Base-by-base conservation (phyloP, 92 coral and sea anemone species). In the Porites divaricata region DNA sequence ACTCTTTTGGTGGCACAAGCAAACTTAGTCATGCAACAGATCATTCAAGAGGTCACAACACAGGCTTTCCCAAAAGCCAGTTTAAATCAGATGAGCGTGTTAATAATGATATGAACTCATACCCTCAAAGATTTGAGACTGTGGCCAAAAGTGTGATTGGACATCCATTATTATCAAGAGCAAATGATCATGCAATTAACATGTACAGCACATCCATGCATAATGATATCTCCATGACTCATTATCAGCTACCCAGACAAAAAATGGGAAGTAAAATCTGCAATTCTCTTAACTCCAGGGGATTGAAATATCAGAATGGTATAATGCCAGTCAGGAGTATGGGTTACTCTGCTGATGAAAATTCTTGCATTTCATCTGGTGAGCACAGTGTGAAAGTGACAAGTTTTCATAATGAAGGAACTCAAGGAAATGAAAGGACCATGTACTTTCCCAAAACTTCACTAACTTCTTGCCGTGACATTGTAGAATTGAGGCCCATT, bases 401-500 rank as follows among this genome's bases (percentile, higher is more conserved):
- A 67, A 57, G 9, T 68, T 53, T 70, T 68, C 76, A 53, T 4
- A 54, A 12, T 11, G 77, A 51, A 12, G 61, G 58, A 72, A 52
- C 12, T 72, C 79, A 45, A 64, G n/a, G 17, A 62, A 12, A 72
- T 21, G 8, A 23, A 11, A 62, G 15, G 62, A 59, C 23, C 14
- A 2, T 24, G 21, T 41, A 51, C 62, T 15, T 73, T 72, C 49
- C 77, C 14, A 72, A 73, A 63, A 61, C 23, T 48, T 4, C 26
- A 61, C 14, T 21, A 10, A 62, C 24, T 49, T 50, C 79, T 21
- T 61, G 49, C 41, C 48, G n/a, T 21, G 72, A 82, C 6, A 24
- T 17, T 17, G 21, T 19, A 22, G 86, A 82, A n/a, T 62, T 82
- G 79, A 72, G 19, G 8, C 86, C 79, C 22, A 23, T 82, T 64